These are phyloP conservation scores for Tyria jacobaeae DNA, from an alignment of 2,888 invertebrate genomes.

Conservation along the genomic window DNA sequence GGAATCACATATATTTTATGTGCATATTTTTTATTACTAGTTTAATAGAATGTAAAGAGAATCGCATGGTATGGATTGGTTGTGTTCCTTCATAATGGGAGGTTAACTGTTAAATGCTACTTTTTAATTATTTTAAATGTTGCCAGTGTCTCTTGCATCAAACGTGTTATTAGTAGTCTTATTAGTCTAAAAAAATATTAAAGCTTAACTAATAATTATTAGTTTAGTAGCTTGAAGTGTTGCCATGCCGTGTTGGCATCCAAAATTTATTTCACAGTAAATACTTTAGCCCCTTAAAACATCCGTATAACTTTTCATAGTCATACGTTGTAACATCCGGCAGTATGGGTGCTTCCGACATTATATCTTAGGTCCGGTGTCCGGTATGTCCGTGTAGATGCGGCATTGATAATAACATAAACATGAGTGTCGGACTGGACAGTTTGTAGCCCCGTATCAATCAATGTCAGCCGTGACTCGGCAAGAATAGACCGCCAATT, in stretches of 20 bases:
- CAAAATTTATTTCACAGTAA: conserved; percentile 1
- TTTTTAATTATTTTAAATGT: background rate
- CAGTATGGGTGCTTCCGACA: conserved; percentile 23
- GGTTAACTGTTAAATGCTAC: background rate
- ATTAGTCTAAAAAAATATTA: no score
- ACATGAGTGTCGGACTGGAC: conserved; percentile 30
- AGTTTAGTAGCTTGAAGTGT: no score
- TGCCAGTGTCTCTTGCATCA: background rate
- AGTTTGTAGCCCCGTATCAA: conserved; percentile 49
- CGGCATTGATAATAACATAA: conserved; percentile 51
- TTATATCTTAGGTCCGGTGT: conserved; percentile 34
- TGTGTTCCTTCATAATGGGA: background rate
- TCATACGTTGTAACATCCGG: background rate
- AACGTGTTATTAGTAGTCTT: background rate
- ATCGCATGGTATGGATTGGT: no score
- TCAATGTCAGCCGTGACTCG: conserved; percentile 39
- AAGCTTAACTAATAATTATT: no score
- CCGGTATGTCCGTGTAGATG: conserved; percentile 36
- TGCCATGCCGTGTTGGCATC: background rate
- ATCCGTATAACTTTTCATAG: background rate
- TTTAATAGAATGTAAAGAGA: no score
- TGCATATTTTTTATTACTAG: no score
- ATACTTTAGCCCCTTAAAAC: background rate
- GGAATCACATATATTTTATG: background rate
- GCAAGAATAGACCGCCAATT: conserved; percentile 14